Evolutionary conservation across 2,797 vertebrate species (phyloP).

Genomic region (Myotis findleyi): DNA sequence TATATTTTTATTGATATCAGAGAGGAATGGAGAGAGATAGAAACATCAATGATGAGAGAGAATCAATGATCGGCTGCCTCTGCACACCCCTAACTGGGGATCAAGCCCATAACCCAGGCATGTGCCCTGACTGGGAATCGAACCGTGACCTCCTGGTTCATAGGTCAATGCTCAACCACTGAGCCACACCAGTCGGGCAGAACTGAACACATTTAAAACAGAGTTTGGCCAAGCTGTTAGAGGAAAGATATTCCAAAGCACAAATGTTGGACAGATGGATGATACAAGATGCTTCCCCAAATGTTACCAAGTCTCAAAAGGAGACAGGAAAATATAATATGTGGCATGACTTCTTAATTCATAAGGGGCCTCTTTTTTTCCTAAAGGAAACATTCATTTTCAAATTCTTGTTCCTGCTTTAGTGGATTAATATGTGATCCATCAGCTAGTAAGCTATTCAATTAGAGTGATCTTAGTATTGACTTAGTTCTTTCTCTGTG

Average conservation of each 20-base stretch:
- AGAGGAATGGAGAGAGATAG: too few relatives aligned
- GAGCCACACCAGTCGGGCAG: neutral
- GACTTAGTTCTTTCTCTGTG: neutral
- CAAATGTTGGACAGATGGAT: slow-evolving; percentile 71
- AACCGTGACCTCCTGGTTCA: too few relatives aligned
- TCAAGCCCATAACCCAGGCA: too few relatives aligned
- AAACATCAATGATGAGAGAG: too few relatives aligned
- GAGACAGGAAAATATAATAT: slow-evolving; percentile 57
- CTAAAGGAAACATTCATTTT: slow-evolving; percentile 30
- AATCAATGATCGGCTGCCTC: too few relatives aligned
- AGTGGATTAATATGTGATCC: neutral
- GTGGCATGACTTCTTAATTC: slow-evolving; percentile 59
- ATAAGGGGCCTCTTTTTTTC: neutral
- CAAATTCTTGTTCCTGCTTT: slow-evolving; percentile 17
- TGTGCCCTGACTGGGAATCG: too few relatives aligned
- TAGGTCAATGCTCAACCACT: too few relatives aligned
- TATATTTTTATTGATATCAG: too few relatives aligned
- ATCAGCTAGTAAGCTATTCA: neutral
- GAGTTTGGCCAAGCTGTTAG: slow-evolving; percentile 55
- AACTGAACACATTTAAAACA: slow-evolving; percentile 36
- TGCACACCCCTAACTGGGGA: too few relatives aligned
- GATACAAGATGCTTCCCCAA: slow-evolving; percentile 61
- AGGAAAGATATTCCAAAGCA: slow-evolving; percentile 55
- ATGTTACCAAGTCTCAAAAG: slow-evolving; percentile 54
- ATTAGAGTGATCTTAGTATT: neutral